Percentiles rank a stretch among this genome's conserved stretches.
These are phyloP conservation scores for Haemorhous mexicanus DNA, from an alignment of 2,113 vertebrate genomes.

Conservation along the genomic window DNA sequence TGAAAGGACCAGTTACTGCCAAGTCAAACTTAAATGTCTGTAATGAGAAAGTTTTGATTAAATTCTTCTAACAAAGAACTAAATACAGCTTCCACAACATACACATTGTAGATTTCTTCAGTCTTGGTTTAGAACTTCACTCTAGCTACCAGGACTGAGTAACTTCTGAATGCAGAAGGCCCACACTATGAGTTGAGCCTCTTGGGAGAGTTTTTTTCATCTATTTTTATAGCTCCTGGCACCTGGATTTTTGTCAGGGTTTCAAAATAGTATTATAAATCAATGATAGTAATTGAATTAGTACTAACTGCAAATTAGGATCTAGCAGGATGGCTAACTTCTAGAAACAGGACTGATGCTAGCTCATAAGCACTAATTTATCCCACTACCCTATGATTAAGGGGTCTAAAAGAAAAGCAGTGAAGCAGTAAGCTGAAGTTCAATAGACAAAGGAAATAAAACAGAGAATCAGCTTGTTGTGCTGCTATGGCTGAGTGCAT, in stretches of 20 bases:
- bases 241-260: background rate
- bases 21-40: background rate
- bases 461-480: background rate
- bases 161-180: background rate
- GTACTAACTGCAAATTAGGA: background rate
- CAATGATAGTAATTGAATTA: background rate
- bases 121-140: background rate
- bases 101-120: background rate
- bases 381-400: background rate
- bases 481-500: background rate
- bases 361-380: background rate
- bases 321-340: background rate
- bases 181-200: background rate
- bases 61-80: background rate
- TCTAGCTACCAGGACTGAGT: background rate
- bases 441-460: background rate
- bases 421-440: background rate
- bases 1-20: background rate
- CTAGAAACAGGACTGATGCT: background rate
- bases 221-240: background rate
- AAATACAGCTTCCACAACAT: background rate
- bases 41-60: background rate
- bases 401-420: background rate
- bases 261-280: background rate
- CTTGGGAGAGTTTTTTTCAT: background rate